Evolutionary conservation across 1,140 invertebrate species (phyloP), one percentile per base, ranked within the genome.

Genomic region (Ladona fulva): DNA sequence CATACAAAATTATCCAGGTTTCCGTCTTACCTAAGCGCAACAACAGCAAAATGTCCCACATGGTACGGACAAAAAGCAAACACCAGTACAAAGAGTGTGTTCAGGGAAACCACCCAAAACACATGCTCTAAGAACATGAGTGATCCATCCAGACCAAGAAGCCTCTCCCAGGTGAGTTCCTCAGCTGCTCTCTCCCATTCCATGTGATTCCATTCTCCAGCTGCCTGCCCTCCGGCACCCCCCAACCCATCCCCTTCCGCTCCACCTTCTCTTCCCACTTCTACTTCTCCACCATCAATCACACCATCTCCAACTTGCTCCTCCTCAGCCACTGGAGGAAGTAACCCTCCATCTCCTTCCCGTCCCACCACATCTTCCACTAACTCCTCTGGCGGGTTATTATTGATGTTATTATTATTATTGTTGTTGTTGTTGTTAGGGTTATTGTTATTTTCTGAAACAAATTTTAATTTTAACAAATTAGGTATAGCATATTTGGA

Each of bases 111-210:
- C 11, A 99, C 97, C 97, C 97, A 99, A 84, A 99, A 99, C 0
- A 99, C 97, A 87, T 99, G 97, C 86, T 99, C 98, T 25, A 99
- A 86, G 83, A 99, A 99, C 19, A 97, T 92, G 37, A 99, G 89
- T 0, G 97, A 99, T 0, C 98, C 98, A 87, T 99, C 98, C 0
- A 99, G 86, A 1, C 98, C 98, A 0, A 99, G 87, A 0, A 99
- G 87, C 81, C 97, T 88, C 84, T 99, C 97, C 97, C 97, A 99
- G 0, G 98, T 99, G 0, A 99, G 84, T 84, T 99, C 98, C 82
- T 99, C 98, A 29, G 94, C 96, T 0, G 95, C 97, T 81, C 97
- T 87, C 83, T 99, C 97, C 96, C 97, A 99, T 82, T 99, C 97
- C 88, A 98, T 97, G 0, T 96, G 96, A 86, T 98, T 98, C 96